Evolutionary conservation across 2,888 invertebrate species (phyloP), one percentile per base, ranked within the genome.

Genomic region (Melanchra persicariae): DNA sequence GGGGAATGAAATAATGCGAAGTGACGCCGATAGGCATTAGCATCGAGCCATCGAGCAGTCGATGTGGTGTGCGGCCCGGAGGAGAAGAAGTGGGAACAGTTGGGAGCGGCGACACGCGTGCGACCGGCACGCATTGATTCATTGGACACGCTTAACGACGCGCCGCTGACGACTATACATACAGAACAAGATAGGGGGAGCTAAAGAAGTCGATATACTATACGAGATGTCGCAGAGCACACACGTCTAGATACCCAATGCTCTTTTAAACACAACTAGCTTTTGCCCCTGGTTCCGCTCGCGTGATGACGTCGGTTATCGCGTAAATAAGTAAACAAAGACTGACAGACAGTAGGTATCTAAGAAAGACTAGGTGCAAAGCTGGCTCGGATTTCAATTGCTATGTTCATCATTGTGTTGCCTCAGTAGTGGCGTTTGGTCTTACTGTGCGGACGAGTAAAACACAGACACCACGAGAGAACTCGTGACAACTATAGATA

Each of bases 141-240:
- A 84, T 84, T 59, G 54, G 57, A 71, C 70, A 54, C 73, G 74
- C 64, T 83, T 81, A 83, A 73, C 83, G 81, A 73, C 61, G 51
- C 64, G 59, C 60, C 34, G 49, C 17, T 17, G 49, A 22, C 54
- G 34, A 22, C 58, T 17, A 15, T 1, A 22, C 19, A 52, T 12
- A 52, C 70, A 49, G 24, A 19, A 22, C 40, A 19, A 49, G 24
- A 30, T 9, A 45, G 24, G 19, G 65, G n/a, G 22, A 43, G n/a
- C 24, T 17, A 4, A 1, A 12, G 5, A 24, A 43, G 2, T 24
- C 45, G 19, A 40, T 7, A 5, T 40, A n/a, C n/a, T 15, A n/a
- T 26, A 15, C 19, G 40, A 40, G 15, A 19, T 17, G 45, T 19
- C 19, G 30, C 6, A 30, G 30, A 1, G 30, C 3, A 30, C 30